A percentile compares a stretch with the other conserved stretches of the same genome.
phyloP scores from a whole-genome alignment of 2,113 vertebrate genomes.

The Crotalus tigris region DNA sequence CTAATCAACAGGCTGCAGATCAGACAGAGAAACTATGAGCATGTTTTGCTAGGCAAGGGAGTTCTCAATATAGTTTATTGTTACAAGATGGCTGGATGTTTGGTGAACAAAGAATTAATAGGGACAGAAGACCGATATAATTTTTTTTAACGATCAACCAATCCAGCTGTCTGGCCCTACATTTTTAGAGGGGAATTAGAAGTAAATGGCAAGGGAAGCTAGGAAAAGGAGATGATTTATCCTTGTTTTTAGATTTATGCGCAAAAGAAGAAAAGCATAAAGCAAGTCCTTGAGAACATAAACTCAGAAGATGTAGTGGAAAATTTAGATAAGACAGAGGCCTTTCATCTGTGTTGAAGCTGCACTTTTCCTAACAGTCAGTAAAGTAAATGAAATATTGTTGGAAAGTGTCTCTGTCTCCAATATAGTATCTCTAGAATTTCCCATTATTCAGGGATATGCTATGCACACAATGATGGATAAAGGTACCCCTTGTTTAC shows the following conservation, averaged over 20 bases:
- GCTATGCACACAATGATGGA: neutral
- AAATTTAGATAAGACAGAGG: neutral
- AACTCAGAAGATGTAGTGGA: neutral
- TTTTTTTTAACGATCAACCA: neutral
- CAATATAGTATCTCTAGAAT: neutral
- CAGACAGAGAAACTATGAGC: neutral
- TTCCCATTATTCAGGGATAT: neutral
- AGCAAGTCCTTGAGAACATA: neutral
- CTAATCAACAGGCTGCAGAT: neutral
- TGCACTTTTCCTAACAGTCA: neutral
- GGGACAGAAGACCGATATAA: neutral
- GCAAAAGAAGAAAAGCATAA: neutral
- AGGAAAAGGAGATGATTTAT: neutral
- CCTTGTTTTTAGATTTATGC: neutral
- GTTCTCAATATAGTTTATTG: neutral
- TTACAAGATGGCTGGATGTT: neutral
- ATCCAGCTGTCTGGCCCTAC: neutral
- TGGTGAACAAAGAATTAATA: neutral
- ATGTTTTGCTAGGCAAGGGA: neutral
- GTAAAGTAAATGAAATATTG: neutral
- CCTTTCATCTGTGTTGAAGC: neutral
- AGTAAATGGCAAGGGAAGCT: neutral
- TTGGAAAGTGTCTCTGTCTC: neutral
- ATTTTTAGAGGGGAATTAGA: neutral
- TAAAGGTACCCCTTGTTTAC: neutral